Conservation (phyloP, 2,797 vertebrate genomes). For the Xyrichtys novacula region DNA sequence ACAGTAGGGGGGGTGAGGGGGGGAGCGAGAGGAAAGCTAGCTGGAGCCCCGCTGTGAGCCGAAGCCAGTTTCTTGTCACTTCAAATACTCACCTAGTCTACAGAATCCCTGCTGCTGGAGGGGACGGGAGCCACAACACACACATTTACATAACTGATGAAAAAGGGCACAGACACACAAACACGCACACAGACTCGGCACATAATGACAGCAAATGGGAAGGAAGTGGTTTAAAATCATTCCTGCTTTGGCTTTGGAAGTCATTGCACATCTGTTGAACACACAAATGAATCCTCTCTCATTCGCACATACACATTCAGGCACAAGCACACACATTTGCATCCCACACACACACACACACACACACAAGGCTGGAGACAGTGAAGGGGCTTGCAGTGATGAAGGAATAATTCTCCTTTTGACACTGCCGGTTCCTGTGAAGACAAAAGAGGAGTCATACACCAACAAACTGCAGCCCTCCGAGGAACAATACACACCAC, state of each 20-base stretch:
- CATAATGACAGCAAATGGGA: conserved; percentile 39
- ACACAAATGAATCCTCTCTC: conserved; percentile 18
- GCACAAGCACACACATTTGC: conserved; percentile 7
- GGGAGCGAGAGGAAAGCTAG: conserved; percentile 31
- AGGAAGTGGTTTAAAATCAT: conserved; percentile 42
- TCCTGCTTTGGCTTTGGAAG: conserved; percentile 32
- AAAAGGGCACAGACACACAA: conserved; percentile 19
- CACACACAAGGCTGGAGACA: conserved; percentile 21
- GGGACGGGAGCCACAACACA: conserved; percentile 29
- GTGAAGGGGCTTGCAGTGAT: conserved; percentile 36
- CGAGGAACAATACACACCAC: conserved; percentile 24
- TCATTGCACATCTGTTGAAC: conserved; percentile 52
- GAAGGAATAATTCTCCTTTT: conserved; percentile 66
- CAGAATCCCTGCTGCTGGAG: conserved; percentile 46
- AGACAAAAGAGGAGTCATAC: conserved; percentile 62
- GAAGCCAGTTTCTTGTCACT: conserved; percentile 60
- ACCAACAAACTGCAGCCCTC: conserved; percentile 37
- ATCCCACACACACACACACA: conserved; percentile 1
- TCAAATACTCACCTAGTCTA: conserved; percentile 61
- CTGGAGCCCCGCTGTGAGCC: conserved; percentile 43
- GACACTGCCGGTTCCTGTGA: conserved; percentile 55
- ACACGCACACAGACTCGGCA: background rate
- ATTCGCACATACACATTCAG: conserved; percentile 13
- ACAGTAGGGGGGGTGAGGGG: conserved; percentile 23
- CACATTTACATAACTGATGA: conserved; percentile 37